phyloP scores from a whole-genome alignment of 2,888 invertebrate genomes.

The Rhabditoides inermis region DNA sequence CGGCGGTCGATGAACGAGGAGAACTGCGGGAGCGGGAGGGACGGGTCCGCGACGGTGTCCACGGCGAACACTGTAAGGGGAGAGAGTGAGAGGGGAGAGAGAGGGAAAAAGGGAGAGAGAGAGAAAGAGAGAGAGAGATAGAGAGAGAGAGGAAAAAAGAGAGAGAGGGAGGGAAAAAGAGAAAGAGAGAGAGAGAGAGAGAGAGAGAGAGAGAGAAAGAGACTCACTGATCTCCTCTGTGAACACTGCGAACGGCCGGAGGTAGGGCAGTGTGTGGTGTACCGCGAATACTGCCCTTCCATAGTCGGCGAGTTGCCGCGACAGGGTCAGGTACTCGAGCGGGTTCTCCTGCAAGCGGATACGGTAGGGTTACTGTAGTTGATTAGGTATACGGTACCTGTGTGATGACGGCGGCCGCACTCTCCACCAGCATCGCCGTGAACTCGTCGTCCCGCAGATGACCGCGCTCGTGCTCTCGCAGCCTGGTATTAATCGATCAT shows the following conservation, averaged over 20 bases:
- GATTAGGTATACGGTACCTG: too few species aligned
- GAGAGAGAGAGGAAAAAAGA: conserved; percentile 4
- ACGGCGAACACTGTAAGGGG: conserved; percentile 33
- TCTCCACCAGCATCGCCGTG: conserved; percentile 15
- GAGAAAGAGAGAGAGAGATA: too few species aligned
- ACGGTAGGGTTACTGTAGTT: too few species aligned
- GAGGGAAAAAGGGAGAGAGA: not conserved
- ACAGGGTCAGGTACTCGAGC: conserved; percentile 24
- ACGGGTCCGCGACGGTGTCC: conserved; percentile 10
- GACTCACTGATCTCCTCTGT: conserved; percentile 30
- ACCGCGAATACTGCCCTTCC: conserved; percentile 22
- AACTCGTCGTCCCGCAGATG: conserved; percentile 25
- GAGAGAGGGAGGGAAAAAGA: conserved; percentile 6
- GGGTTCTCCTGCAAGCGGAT: conserved; percentile 21
- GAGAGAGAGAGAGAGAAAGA: not conserved
- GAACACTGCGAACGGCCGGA: conserved; percentile 22
- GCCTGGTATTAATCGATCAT: conserved; percentile 4
- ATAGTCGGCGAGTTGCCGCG: conserved; percentile 24
- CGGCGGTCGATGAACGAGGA: conserved; percentile 32
- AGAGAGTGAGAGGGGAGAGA: not conserved
- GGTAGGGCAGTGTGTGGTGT: conserved; percentile 21
- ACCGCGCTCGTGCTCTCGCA: conserved; percentile 15
- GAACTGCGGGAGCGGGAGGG: conserved; percentile 24
- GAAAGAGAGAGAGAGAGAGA: not conserved
- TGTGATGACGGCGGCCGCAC: conserved; percentile 21